Conservation (phyloP, 2,797 vertebrate species). For the Aythya fuligula region DNA sequence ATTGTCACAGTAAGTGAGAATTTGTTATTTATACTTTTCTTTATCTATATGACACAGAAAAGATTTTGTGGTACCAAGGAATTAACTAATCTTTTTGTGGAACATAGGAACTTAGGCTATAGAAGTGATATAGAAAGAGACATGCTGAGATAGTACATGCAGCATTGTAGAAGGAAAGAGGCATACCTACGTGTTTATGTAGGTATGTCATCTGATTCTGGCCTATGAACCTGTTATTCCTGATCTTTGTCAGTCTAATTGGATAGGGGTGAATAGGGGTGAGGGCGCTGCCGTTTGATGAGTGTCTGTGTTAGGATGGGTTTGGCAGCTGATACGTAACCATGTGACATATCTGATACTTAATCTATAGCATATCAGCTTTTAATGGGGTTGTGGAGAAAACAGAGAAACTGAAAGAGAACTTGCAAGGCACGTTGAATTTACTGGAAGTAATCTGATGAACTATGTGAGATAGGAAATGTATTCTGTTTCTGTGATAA, state of each 20-base stretch:
- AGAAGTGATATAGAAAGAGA: neutral
- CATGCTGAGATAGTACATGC: neutral
- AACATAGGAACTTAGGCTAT: neutral
- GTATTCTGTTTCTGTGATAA: neutral
- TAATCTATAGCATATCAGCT: neutral
- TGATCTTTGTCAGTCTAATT: neutral
- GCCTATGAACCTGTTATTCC: neutral
- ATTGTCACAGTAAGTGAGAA: constrained; percentile 82
- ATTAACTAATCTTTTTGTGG: neutral
- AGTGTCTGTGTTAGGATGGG: neutral
- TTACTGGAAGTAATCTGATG: neutral
- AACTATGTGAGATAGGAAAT: neutral
- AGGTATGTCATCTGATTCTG: neutral
- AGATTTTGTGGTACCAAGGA: neutral
- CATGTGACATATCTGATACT: neutral
- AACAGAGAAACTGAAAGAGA: neutral
- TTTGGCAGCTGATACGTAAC: neutral
- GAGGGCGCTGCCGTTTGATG: neutral
- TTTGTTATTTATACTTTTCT: neutral
- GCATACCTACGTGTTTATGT: neutral
- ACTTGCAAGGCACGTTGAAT: accelerated
- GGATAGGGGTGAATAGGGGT: accelerated
- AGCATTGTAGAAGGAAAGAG: neutral
- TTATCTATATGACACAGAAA: neutral
- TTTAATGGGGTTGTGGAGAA: neutral